Evolutionary conservation across 2,113 vertebrate genomes (phyloP), one percentile per base, ranked within the genome.

Genomic region (Carassius gibelio): DNA sequence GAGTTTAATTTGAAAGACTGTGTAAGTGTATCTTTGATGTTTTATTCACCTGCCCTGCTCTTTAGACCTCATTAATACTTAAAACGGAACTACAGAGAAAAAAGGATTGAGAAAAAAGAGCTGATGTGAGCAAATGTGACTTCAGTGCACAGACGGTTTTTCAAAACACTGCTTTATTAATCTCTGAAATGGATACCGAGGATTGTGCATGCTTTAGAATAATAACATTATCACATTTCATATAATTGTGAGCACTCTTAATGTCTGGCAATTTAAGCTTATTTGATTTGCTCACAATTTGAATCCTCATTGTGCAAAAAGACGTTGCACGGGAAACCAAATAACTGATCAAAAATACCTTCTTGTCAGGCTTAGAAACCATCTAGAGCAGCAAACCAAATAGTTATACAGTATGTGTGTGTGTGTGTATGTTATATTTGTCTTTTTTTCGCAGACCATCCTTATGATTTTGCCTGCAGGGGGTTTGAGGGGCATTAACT

Each of bases 21-120:
- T 57, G 30, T 82, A 74, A 72, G 62, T 61, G 81, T 77, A 86
- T 11, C 85, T 83, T 89, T 89, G 84, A 89, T 88, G 88, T 88
- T 86, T 88, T 86, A 88, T 88, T 83, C 79, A 86, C 59, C 42
- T 55, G 9, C 69, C 17, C 14, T 83, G 57, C 78, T 75, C 82
- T 90, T 90, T 88, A 86, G 82, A 59, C 52, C 64, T 50, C 66
- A 84, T 86, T 62, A 89, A 87, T 88, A 76, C 66, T 84, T 85
- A 30, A 88, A 68, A 64, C 26, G 42, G 68, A 83, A n/a, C 38
- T 21, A 17, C 34, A 81, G 69, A 84, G 71, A 64, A 85, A 83
- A 86, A 48, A 30, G 42, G 75, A 84, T 50, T 71, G 71, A 75
- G 74, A 61, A 59, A 75, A 77, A 84, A 19, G 45, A 72, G 34